phyloP scores from a whole-genome alignment of 2,888 invertebrate genomes.

The Chirona hameri region DNA sequence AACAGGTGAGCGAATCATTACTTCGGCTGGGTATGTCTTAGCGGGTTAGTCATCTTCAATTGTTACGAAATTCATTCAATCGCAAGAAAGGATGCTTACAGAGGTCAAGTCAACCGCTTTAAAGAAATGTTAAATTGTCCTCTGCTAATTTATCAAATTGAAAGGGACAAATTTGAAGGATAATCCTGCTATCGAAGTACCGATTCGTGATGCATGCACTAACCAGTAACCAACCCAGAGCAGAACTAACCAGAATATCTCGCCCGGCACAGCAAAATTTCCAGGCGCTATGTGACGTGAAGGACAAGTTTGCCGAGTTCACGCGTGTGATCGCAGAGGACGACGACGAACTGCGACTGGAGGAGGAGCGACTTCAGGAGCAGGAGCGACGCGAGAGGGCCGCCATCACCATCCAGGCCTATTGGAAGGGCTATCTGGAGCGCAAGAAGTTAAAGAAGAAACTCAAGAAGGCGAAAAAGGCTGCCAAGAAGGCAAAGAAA shows the following conservation, averaged over 20 bases:
- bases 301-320: neutral
- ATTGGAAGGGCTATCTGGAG: neutral
- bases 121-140: no score
- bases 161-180: no score
- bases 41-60: no score
- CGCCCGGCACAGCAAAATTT: neutral
- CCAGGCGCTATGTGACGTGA: neutral
- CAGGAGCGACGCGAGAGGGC: neutral
- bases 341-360: neutral
- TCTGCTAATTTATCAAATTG: no score
- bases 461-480: neutral
- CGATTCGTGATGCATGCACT: no score
- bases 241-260: no score
- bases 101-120: no score
- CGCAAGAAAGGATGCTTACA: no score
- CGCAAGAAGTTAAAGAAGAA: neutral
- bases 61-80: no score
- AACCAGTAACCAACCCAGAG: no score
- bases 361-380: neutral
- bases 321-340: constrained; percentile 1
- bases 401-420: neutral
- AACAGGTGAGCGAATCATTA: neutral
- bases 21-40: no score
- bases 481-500: neutral
- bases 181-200: no score